Evolutionary conservation across 2,113 vertebrate genomes (phyloP).

Genomic region (Procavia capensis): DNA sequence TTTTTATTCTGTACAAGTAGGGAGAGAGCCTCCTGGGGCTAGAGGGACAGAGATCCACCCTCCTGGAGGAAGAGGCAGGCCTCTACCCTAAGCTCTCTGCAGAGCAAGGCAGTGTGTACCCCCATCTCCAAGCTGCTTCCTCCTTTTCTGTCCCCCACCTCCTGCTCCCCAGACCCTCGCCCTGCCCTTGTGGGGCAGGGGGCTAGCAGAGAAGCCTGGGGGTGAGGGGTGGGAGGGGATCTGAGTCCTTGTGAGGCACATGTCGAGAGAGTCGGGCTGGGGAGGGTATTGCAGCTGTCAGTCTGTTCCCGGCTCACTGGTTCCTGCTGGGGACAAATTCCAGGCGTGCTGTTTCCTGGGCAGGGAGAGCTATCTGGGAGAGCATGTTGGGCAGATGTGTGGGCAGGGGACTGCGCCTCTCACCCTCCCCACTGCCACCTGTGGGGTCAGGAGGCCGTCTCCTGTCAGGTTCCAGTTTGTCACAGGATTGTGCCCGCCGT

Average conservation of each 20-base stretch:
- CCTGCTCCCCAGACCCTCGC: background rate
- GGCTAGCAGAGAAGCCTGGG: conserved; percentile 41
- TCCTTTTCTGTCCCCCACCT: conserved; percentile 38
- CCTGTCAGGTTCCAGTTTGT: conserved; percentile 84
- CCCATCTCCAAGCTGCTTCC: conserved; percentile 56
- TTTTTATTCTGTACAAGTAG: conserved; percentile 82
- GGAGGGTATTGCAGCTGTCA: conserved; percentile 66
- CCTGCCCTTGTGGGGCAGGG: background rate
- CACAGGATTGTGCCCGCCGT: conserved; percentile 85
- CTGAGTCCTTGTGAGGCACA: conserved; percentile 71
- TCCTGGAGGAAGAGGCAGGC: conserved; percentile 26
- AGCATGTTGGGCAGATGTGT: background rate
- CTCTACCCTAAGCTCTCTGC: conserved; percentile 32
- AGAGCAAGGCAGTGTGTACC: conserved; percentile 28
- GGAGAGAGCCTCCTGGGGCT: conserved; percentile 69
- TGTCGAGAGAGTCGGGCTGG: conserved; percentile 61
- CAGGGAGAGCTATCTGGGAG: background rate
- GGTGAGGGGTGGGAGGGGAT: background rate
- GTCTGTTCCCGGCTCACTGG: conserved; percentile 79
- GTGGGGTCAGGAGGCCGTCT: conserved; percentile 72
- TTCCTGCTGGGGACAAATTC: conserved; percentile 79
- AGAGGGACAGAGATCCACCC: conserved; percentile 42
- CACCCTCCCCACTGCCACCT: conserved; percentile 70
- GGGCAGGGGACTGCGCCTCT: background rate
- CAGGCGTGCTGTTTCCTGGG: conserved; percentile 51